A percentile compares a stretch with the other conserved stretches of the same genome.
phyloP scores from a whole-genome alignment of 2,888 invertebrate genomes.

The Cephus pulcher region DNA sequence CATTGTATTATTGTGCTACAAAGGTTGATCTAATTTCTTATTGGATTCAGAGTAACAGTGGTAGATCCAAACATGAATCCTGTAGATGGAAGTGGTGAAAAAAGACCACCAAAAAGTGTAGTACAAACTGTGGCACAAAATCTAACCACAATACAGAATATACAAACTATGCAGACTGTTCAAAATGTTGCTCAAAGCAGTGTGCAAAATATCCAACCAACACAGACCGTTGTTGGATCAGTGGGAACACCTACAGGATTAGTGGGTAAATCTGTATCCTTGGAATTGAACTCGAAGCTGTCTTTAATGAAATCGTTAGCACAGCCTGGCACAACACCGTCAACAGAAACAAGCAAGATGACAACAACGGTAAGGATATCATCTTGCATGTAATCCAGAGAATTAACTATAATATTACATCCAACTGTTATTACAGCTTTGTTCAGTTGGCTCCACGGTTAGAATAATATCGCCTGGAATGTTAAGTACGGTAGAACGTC shows the following conservation, averaged over 20 bases:
- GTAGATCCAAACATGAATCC: constrained; percentile 30
- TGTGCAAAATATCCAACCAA: constrained; percentile 55
- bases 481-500: constrained; percentile 58
- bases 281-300: constrained; percentile 59
- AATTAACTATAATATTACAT: background rate
- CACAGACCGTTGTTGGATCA: constrained; percentile 49
- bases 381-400: background rate
- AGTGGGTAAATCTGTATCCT: constrained; percentile 59
- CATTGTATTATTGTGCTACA: background rate
- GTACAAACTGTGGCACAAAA: constrained; percentile 55
- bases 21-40: background rate
- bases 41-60: background rate
- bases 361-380: constrained; percentile 33
- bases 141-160: constrained; percentile 56
- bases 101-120: constrained; percentile 50
- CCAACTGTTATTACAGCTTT: constrained; percentile 45
- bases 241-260: constrained; percentile 51
- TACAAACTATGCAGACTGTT: constrained; percentile 47
- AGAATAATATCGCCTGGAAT: constrained; percentile 61
- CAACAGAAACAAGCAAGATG: constrained; percentile 58
- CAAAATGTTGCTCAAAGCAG: constrained; percentile 56
- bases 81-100: constrained; percentile 51
- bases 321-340: constrained; percentile 49
- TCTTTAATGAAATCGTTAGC: constrained; percentile 58
- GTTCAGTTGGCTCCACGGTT: constrained; percentile 60